These are phyloP conservation scores for Prietella phreatophila DNA, from an alignment of 2,113 vertebrate species.

Conservation along the genomic window DNA sequence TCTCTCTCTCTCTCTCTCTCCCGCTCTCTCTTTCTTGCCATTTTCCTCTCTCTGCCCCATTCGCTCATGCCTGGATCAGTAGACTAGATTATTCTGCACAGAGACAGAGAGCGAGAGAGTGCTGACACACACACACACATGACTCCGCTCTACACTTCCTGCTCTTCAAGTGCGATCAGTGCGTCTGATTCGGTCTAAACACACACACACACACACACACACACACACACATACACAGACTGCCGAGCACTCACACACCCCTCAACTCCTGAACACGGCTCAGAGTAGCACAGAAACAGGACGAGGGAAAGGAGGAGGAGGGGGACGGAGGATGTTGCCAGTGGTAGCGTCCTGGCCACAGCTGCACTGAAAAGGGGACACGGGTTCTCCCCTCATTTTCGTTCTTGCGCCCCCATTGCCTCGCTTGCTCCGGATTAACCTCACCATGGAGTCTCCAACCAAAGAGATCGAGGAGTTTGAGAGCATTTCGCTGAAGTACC, in stretches of 20 bases:
- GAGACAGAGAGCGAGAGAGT: conserved; percentile 16
- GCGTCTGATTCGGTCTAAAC: background rate
- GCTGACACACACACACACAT: background rate
- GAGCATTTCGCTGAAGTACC: conserved; percentile 95
- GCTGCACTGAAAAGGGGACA: conserved; percentile 60
- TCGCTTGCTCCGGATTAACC: conserved; percentile 34
- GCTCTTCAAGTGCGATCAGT: conserved; percentile 24
- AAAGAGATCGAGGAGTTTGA: conserved; percentile 99
- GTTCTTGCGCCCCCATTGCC: background rate
- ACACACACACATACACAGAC: background rate
- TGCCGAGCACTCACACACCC: conserved; percentile 34
- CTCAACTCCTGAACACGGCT: conserved; percentile 22
- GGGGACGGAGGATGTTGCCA: conserved; percentile 51
- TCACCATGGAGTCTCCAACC: conserved; percentile 92
- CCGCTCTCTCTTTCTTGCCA: conserved; percentile 16
- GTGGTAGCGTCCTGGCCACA: conserved; percentile 48
- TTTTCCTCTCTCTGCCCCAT: conserved; percentile 6
- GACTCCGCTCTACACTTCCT: conserved; percentile 5
- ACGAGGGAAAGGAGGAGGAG: conserved; percentile 21
- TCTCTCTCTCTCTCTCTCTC: conserved; percentile 25
- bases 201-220: conserved; percentile 5
- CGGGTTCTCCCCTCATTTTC: conserved; percentile 14
- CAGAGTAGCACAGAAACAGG: conserved; percentile 32
- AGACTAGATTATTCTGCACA: conserved; percentile 66
- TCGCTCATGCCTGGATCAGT: conserved; percentile 54